Evolutionary conservation across 2,113 vertebrate species (phyloP).

Genomic region (Tretioscincus oriximinensis): DNA sequence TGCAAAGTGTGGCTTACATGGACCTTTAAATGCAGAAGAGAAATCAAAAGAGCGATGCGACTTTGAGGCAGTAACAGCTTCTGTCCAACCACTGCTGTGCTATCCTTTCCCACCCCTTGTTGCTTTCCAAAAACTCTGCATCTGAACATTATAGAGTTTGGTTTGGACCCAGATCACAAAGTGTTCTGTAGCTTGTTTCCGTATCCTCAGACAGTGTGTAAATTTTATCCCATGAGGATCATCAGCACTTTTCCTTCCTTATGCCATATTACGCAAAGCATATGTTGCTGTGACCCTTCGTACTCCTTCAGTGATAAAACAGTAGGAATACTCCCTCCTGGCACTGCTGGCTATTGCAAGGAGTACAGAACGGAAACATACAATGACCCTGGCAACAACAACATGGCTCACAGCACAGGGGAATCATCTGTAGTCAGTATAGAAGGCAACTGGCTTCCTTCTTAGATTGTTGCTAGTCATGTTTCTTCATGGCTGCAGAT

Average conservation of each 20-base stretch:
- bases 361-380: background rate
- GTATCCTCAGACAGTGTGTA: background rate
- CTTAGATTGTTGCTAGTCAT: accelerated
- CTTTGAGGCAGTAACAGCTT: background rate
- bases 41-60: background rate
- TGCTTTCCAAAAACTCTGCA: background rate
- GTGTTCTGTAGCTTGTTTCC: background rate
- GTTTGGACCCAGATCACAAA: background rate
- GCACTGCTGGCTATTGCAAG: accelerated
- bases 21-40: background rate
- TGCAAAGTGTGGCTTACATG: background rate
- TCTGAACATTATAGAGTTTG: background rate
- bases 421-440: background rate
- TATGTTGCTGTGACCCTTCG: background rate
- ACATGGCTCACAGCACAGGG: constrained; percentile 24
- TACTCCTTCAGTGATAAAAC: background rate
- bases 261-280: background rate
- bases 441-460: background rate
- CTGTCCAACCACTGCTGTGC: background rate
- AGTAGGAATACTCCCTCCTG: constrained; percentile 7
- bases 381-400: constrained; percentile 2
- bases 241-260: background rate
- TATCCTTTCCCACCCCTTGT: background rate
- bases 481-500: background rate
- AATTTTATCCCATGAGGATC: background rate